A percentile compares a stretch with the other conserved stretches of the same genome.
Conservation (phyloP, 30 jellyfish, hydroid and myxozoan genomes). For the Turritopsis rubra region DNA sequence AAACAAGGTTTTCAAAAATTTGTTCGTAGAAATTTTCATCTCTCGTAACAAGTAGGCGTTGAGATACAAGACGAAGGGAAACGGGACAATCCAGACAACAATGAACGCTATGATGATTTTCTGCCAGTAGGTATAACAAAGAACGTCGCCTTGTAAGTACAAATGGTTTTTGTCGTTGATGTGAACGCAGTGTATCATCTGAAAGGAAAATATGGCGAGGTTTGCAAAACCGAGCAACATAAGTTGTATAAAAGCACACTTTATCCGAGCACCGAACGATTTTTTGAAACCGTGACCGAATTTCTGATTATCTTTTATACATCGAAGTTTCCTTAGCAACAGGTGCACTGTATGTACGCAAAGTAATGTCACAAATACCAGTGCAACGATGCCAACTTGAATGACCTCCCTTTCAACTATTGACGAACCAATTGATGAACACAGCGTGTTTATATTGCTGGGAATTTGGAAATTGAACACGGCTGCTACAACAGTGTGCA, state of each 20-base stretch:
- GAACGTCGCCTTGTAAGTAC: conserved; percentile 38
- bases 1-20: conserved; percentile 1
- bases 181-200: conserved; percentile 20
- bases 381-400: background rate
- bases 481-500: background rate
- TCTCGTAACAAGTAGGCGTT: conserved; percentile 8
- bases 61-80: conserved; percentile 20
- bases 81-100: conserved; percentile 29
- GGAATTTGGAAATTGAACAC: background rate
- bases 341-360: background rate
- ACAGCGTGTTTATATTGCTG: conserved; percentile 2
- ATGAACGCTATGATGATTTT: background rate
- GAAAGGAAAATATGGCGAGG: conserved; percentile 6
- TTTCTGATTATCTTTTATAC: background rate
- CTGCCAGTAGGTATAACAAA: conserved; percentile 42
- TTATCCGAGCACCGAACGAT: background rate
- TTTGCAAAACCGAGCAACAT: conserved; percentile 26
- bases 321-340: conserved; percentile 5
- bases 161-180: background rate
- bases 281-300: background rate
- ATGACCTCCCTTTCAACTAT: background rate
- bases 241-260: conserved; percentile 17
- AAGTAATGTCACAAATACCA: background rate
- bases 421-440: background rate
- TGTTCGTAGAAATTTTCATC: conserved; percentile 2